These are phyloP conservation scores for Clostera curtula DNA, from an alignment of 2,888 invertebrate genomes.

Conservation along the genomic window DNA sequence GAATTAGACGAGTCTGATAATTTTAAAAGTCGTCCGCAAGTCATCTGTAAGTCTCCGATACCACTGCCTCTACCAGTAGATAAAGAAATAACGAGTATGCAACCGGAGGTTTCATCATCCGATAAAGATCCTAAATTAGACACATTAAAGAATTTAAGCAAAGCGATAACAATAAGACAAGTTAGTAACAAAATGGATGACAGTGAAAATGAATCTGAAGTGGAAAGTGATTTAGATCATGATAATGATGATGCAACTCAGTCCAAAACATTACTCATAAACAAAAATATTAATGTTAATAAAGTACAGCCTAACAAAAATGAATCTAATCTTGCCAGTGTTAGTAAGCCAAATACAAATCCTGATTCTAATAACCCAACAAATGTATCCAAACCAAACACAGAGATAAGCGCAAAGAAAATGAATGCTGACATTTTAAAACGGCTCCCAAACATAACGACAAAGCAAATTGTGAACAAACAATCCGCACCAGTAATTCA, in stretches of 20 bases:
- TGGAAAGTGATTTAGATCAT: conserved; percentile 6
- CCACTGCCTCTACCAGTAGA: conserved; percentile 2
- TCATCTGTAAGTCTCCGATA: neutral
- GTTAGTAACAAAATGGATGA: conserved; percentile 14
- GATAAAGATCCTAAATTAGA: conserved; percentile 20
- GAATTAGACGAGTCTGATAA: neutral
- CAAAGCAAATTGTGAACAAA: conserved; percentile 32
- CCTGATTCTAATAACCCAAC: neutral
- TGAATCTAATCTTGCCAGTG: neutral
- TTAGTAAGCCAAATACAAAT: neutral
- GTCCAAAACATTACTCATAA: conserved; percentile 11
- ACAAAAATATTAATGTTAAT: neutral
- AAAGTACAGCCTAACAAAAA: neutral
- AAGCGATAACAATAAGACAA: conserved; percentile 36
- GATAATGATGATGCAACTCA: conserved; percentile 5
- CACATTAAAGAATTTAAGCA: conserved; percentile 33
- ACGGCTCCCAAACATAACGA: conserved; percentile 43
- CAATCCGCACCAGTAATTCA: conserved; percentile 6
- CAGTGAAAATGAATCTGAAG: conserved; percentile 18
- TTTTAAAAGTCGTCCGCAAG: neutral
- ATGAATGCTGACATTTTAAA: conserved; percentile 38
- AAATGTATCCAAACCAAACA: neutral
- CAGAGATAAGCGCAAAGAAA: conserved; percentile 19
- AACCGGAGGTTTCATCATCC: conserved; percentile 8
- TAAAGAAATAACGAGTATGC: conserved; percentile 1